Conservation (phyloP, 2,797 vertebrate genomes). For the Tauraco hartlaubi region DNA sequence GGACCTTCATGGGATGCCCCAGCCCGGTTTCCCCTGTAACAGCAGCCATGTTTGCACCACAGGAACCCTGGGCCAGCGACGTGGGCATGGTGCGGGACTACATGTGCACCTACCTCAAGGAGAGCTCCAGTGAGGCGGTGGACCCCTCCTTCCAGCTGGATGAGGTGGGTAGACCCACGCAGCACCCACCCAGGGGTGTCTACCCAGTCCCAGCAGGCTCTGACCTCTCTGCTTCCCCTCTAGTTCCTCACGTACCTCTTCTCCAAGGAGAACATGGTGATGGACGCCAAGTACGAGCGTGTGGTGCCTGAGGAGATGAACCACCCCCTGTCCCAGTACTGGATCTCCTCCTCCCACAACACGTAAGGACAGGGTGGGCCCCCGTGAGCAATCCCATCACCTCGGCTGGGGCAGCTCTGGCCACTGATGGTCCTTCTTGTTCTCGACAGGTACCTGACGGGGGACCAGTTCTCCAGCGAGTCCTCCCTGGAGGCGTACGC, state of each 20-base stretch:
- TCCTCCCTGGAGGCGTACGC: conserved; percentile 78
- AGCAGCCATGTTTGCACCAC: not conserved
- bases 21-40: fast-evolving
- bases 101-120: conserved; percentile 84
- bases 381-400: not conserved
- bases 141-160: conserved; percentile 88
- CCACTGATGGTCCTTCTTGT: not conserved
- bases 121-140: conserved; percentile 46
- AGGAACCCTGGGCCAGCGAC: conserved; percentile 88
- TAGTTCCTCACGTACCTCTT: conserved; percentile 80
- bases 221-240: not conserved
- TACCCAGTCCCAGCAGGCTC: not conserved
- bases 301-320: conserved; percentile 78
- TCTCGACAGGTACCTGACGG: conserved; percentile 74
- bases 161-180: conserved; percentile 74
- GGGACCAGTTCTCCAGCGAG: conserved; percentile 81
- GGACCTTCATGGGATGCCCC: not conserved
- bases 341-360: conserved; percentile 83
- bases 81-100: conserved; percentile 84
- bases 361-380: conserved; percentile 59
- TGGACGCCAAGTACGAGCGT: conserved; percentile 68
- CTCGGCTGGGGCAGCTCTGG: not conserved
- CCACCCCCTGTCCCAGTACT: conserved; percentile 79
- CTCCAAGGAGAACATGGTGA: conserved; percentile 79
- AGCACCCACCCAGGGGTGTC: not conserved